A percentile compares a stretch with the other conserved stretches of the same genome.
These are phyloP conservation scores for Gasterosteus nipponicus DNA, from an alignment of 2,113 vertebrate species.

Conservation along the genomic window DNA sequence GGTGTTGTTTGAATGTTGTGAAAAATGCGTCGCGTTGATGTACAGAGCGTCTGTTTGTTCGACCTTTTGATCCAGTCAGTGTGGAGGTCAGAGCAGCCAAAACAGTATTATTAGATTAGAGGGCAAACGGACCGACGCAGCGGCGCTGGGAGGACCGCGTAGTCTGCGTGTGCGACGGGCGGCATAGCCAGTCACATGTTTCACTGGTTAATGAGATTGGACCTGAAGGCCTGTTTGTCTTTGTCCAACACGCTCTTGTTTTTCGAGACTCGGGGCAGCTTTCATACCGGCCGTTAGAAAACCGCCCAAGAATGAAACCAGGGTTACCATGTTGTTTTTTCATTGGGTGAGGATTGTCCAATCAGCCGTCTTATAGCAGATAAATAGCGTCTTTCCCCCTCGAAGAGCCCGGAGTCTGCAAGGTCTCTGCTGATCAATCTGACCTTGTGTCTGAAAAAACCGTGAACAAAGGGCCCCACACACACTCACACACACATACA, in stretches of 20 bases:
- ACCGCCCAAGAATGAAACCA: not conserved
- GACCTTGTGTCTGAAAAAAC: conserved; percentile 42
- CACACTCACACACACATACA: not conserved
- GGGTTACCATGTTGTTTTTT: not conserved
- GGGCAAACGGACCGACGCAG: conserved; percentile 6
- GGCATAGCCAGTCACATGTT: conserved; percentile 64
- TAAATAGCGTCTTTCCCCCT: conserved; percentile 11
- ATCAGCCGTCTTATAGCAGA: conserved; percentile 17
- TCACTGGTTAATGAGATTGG: conserved; percentile 72
- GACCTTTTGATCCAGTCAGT: not conserved
- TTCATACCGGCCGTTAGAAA: conserved; percentile 26
- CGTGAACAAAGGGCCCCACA: conserved; percentile 37
- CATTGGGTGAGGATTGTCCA: conserved; percentile 5
- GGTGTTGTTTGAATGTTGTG: not conserved
- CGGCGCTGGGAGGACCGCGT: conserved; percentile 1
- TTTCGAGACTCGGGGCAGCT: conserved; percentile 39
- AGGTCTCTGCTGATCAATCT: conserved; percentile 43
- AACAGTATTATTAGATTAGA: conserved; percentile 47
- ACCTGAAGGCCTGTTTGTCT: conserved; percentile 37
- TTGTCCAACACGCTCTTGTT: conserved; percentile 32
- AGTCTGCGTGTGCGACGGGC: conserved; percentile 45
- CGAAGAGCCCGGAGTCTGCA: conserved; percentile 29
- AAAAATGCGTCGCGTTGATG: not conserved
- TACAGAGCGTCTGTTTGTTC: not conserved
- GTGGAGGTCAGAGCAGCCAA: conserved; percentile 25